Base-by-base conservation (phyloP, 2,888 invertebrate species). In the Luperina testacea region DNA sequence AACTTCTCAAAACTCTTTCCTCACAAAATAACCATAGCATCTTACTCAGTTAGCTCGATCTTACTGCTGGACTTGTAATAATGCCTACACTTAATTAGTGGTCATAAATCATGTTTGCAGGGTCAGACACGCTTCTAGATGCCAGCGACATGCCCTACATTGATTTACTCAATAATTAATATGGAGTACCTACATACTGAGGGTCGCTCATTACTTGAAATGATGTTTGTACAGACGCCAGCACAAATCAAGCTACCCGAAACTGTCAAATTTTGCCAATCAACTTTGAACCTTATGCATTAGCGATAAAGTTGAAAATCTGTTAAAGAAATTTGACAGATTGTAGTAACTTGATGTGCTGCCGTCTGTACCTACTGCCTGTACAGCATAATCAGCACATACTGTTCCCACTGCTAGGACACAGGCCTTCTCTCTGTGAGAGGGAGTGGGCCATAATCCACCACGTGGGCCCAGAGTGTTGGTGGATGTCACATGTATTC, bases 41-140 rank as follows among this genome's bases (percentile, higher is more conserved):
- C 8, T 17, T 61, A 71, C 53, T 81, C 6, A 6, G 45, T 24
- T 9, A 38, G 24, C 17, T 74, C 45, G n/a, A 71, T 45, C 48
- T 38, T 51, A 4, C 45, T 67, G 57, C 42, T 17, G 13, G 51
- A 51, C 24, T 72, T 59, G 57, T 59, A 38, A 67, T 77, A 48
- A 63, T 69, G 57, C 67, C 45, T 78, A 67, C 67, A 72, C 42
- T 68, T 83, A 83, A 87, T 85, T 85, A 81, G 59, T 15, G 61
- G 75, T 67, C 78, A 83, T 87, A 70, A 86, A 87, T 87, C 86
- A 87, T 84, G 82, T 75, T 42, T 42, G 64, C 73, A 77, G 74
- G 70, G 75, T 53, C 51, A 61, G 63, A 59, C 75, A 69, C n/a
- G 57, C 68, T 72, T 53, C 42, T 57, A 72, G 70, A 77, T 74